Evolutionary conservation across 2,797 vertebrate genomes (phyloP).

Genomic region (Clarias laeviceps): DNA sequence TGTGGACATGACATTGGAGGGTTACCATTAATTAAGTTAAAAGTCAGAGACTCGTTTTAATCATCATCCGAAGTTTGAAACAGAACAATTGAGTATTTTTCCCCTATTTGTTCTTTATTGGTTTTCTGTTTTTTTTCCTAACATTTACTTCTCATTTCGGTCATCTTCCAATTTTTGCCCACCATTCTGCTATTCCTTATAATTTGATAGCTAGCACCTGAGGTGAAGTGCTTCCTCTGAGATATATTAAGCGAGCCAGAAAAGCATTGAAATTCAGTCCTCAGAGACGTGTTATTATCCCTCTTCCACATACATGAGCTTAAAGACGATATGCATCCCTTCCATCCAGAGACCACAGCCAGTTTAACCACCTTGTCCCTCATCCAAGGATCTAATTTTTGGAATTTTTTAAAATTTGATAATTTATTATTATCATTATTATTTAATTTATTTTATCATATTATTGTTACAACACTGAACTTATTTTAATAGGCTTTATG

Average conservation of each 20-base stretch:
- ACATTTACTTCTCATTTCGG: not conserved
- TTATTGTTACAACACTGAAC: not conserved
- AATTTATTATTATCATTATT: not conserved
- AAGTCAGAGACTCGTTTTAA: not conserved
- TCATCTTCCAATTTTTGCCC: not conserved
- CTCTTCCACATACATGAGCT: constrained; percentile 3
- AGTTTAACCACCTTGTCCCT: not conserved
- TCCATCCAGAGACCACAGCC: not conserved
- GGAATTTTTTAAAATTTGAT: too few species aligned
- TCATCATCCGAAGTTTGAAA: not conserved
- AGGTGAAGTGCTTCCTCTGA: not conserved
- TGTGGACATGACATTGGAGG: not conserved
- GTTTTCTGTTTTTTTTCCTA: not conserved
- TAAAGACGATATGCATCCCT: not conserved
- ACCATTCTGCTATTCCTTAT: not conserved
- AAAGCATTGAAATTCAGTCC: too few species aligned
- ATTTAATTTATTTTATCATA: too few species aligned
- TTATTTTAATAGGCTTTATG: not conserved
- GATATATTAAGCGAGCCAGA: not conserved
- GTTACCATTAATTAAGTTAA: not conserved
- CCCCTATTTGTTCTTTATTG: not conserved
- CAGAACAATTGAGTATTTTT: not conserved
- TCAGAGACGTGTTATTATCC: not conserved
- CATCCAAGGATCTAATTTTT: not conserved
- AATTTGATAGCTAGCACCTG: not conserved